phyloP scores from a whole-genome alignment of 2,888 invertebrate genomes.

The Scelioninae gen. 2 region DNA sequence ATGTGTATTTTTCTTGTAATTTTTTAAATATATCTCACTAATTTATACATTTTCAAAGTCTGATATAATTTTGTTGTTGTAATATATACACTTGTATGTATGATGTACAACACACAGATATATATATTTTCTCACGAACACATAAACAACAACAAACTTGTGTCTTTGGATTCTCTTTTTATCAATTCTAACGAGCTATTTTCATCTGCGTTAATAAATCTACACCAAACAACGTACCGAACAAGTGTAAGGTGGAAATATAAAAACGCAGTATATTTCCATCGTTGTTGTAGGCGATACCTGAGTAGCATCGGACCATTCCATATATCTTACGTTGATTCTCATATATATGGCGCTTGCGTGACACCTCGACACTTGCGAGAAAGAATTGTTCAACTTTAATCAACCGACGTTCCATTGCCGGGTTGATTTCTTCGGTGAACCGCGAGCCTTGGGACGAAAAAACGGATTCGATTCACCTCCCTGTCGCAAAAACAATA shows the following conservation, averaged over 20 bases:
- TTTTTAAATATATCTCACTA: no score
- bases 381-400: conserved; percentile 14
- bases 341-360: conserved; percentile 31
- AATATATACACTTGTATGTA: no score
- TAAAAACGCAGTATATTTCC: conserved; percentile 12
- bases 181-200: no score
- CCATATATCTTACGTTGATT: conserved; percentile 5
- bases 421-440: no score
- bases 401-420: background rate
- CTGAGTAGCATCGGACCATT: conserved; percentile 55
- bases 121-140: conserved; percentile 1
- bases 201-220: no score
- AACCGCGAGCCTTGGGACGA: background rate
- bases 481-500: conserved; percentile 4
- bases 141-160: conserved; percentile 24
- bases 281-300: conserved; percentile 33
- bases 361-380: conserved; percentile 22
- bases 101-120: conserved; percentile 2
- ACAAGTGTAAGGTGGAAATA: conserved; percentile 18
- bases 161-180: conserved; percentile 30
- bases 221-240: conserved; percentile 28
- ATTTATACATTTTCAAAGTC: no score
- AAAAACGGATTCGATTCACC: conserved; percentile 2
- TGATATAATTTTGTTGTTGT: no score
- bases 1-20: no score